Evolutionary conservation across 2,797 vertebrate species (phyloP).

Genomic region (Oophaga sylvatica): DNA sequence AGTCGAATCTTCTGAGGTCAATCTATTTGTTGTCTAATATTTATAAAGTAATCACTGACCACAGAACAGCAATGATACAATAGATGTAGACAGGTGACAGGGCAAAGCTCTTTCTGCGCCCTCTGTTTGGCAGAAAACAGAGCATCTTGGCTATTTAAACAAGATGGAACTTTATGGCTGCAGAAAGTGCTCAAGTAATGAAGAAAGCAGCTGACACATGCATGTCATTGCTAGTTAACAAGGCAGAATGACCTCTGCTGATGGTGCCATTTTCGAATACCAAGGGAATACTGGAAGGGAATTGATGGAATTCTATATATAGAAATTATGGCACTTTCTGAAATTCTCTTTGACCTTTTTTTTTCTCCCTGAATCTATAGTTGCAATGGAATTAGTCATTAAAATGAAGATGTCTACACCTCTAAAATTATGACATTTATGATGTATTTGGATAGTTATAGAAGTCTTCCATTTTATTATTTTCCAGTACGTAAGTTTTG

Average conservation of each 20-base stretch:
- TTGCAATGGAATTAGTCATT: neutral
- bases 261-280: slow-evolving; percentile 21
- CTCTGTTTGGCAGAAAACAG: neutral
- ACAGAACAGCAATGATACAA: slow-evolving; percentile 30
- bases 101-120: slow-evolving; percentile 28
- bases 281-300: slow-evolving; percentile 12
- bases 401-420: neutral
- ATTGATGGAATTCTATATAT: neutral
- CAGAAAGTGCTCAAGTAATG: slow-evolving; percentile 21
- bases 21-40: slow-evolving; percentile 4
- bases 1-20: slow-evolving; percentile 7
- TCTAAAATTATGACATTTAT: neutral
- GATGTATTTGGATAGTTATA: neutral
- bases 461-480: neutral
- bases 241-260: slow-evolving; percentile 46
- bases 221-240: slow-evolving; percentile 40
- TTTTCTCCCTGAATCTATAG: neutral
- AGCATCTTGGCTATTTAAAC: slow-evolving; percentile 3
- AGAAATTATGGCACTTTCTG: neutral
- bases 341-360: neutral
- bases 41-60: neutral
- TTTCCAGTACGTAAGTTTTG: too few relatives aligned
- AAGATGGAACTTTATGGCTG: slow-evolving; percentile 13
- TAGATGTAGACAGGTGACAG: slow-evolving; percentile 41
- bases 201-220: slow-evolving; percentile 29